phyloP scores from a whole-genome alignment of 2,888 invertebrate species.

The Caenorhabditis sp. region DNA sequence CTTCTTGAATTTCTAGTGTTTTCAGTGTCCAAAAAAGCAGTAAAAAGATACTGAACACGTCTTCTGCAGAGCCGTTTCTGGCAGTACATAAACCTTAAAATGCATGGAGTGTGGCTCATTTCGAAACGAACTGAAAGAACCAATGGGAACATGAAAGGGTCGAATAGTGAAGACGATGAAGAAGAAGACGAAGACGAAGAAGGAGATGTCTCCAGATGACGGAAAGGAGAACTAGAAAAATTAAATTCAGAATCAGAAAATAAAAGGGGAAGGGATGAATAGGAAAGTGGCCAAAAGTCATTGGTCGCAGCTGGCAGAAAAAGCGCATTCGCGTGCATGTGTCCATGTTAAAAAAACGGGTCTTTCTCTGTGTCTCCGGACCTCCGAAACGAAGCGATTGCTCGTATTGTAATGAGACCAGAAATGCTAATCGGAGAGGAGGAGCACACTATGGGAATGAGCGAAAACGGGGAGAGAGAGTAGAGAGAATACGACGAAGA shows the following conservation, averaged over 20 bases:
- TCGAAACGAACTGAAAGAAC: background rate
- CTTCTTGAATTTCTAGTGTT: background rate
- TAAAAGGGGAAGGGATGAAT: background rate
- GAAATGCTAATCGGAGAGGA: slow-evolving; percentile 34
- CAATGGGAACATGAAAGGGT: background rate
- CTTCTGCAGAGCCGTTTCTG: background rate
- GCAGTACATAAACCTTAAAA: slow-evolving; percentile 8
- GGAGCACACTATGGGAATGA: slow-evolving; percentile 15
- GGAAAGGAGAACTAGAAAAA: background rate
- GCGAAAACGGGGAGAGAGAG: slow-evolving; percentile 3
- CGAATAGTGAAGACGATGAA: background rate
- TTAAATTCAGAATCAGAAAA: background rate
- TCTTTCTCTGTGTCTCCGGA: slow-evolving; percentile 8
- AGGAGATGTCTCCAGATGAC: background rate
- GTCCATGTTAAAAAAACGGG: slow-evolving; percentile 7
- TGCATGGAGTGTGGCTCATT: slow-evolving; percentile 6
- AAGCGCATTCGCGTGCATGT: slow-evolving; percentile 39
- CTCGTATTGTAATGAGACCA: slow-evolving; percentile 51
- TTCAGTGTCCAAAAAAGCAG: background rate
- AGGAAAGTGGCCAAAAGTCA: slow-evolving; percentile 27
- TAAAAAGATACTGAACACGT: background rate
- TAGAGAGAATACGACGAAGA: too few relatives aligned
- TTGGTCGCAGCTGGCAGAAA: slow-evolving; percentile 22
- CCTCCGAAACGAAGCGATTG: slow-evolving; percentile 34
- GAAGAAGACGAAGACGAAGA: background rate